Evolutionary conservation across 2,888 invertebrate genomes (phyloP), one percentile per base, ranked within the genome.

Genomic region (Dasypogon diadema): DNA sequence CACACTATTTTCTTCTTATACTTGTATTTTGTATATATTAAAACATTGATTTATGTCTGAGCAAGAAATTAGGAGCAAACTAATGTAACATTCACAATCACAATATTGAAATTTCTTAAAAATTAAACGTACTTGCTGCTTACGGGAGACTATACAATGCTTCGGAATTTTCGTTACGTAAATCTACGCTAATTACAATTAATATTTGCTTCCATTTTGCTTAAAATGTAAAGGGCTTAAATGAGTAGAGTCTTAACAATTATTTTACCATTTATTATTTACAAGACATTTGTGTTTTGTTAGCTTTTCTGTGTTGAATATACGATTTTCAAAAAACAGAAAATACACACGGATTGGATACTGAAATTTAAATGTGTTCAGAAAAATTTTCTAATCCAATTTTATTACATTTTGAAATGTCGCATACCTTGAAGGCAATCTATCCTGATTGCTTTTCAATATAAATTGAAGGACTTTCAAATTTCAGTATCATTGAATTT

Each of bases 71-170:
- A 63, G 54, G 54, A 70, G 51, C n/a, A 34, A 70, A 22, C 10
- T 30, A 70, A 56, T 56, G 73, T 42, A 73, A 56, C 73, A 56
- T 73, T 37, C 46, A 73, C 73, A 73, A 73, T 73, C 73, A 73
- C 73, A 73, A 73, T 73, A 56, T 56, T 73, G 51, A 56, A 56
- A 56, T 73, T 55, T 30, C 70, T 70, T 70, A 70, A 70, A 70
- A 70, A 51, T 54, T 70, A 70, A 42, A 70, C 16, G n/a, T n/a
- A n/a, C n/a, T n/a, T n/a, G n/a, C n/a, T 21, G 54, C 54, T 54
- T 54, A 54, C 21, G 16, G n/a, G 42, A 42, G 42, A 42, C n/a
- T 42, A 8, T 12, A 12, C 3, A 12, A 42, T 42, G 12, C 42
- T 42, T 42, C 42, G 42, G 12, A 42, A 51, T 51, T 14, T 51